Percentiles rank a stretch among this genome's conserved stretches.
These are phyloP conservation scores for Panthera tigris DNA, from an alignment of 2,113 vertebrate species.

Conservation along the genomic window DNA sequence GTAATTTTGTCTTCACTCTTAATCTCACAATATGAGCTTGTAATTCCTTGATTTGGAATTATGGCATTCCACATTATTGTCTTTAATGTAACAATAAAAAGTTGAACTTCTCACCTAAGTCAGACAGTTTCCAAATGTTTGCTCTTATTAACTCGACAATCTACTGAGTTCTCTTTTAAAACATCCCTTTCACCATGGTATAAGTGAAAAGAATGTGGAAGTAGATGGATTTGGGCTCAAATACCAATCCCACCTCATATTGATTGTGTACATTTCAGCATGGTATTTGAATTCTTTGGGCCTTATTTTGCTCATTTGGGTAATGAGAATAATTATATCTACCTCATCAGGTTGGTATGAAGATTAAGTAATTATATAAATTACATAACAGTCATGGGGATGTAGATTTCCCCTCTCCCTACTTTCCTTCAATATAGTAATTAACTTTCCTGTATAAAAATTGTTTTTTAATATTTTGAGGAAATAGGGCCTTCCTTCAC, in stretches of 20 bases:
- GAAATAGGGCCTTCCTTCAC: neutral
- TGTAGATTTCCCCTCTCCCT: neutral
- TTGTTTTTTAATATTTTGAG: neutral
- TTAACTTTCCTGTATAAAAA: conserved; percentile 34
- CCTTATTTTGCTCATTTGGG: conserved; percentile 21
- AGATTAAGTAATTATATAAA: conserved; percentile 24
- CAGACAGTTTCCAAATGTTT: neutral
- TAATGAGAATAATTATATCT: conserved; percentile 37
- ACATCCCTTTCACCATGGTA: neutral
- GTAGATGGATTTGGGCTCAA: neutral
- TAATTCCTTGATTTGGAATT: conserved; percentile 7
- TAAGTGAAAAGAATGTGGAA: neutral
- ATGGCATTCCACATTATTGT: neutral
- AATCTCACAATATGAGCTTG: neutral
- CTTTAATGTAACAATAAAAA: neutral
- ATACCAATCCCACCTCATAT: neutral
- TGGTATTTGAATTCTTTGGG: neutral
- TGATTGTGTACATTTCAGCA: neutral
- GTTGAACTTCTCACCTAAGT: neutral
- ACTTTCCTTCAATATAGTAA: neutral
- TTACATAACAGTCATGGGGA: neutral
- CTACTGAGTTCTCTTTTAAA: neutral
- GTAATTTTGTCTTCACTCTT: neutral
- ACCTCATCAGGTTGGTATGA: neutral
- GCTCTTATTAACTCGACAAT: neutral